Percentiles rank a stretch among this genome's conserved stretches.
phyloP scores from a whole-genome alignment of 2,113 vertebrate species.

The Heterotilapia buettikoferi region DNA sequence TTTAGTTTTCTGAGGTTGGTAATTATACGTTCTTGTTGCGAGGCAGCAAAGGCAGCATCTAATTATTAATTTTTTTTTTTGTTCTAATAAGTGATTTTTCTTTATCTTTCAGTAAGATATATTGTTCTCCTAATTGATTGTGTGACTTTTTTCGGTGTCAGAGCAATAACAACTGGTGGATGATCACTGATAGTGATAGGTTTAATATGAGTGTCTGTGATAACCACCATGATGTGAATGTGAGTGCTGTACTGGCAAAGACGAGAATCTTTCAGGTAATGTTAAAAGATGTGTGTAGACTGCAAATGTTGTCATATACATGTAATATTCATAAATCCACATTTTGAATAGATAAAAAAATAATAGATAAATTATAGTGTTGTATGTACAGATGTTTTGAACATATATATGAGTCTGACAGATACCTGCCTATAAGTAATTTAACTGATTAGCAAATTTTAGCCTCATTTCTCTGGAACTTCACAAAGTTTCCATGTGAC shows the following conservation, averaged over 20 bases:
- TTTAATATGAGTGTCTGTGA: background rate
- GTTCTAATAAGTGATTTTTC: background rate
- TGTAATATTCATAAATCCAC: background rate
- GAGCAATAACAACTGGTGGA: background rate
- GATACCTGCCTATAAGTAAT: background rate
- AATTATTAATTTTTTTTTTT: background rate
- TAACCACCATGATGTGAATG: background rate
- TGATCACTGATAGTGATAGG: background rate
- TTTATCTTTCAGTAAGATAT: background rate
- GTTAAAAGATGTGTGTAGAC: background rate
- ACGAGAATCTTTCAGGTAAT: background rate
- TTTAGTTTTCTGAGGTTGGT: background rate
- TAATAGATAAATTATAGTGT: background rate
- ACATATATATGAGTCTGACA: background rate
- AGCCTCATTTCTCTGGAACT: background rate
- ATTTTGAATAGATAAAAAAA: background rate
- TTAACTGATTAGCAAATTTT: background rate
- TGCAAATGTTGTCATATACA: fast-evolving
- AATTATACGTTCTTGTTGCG: background rate
- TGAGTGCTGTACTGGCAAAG: background rate
- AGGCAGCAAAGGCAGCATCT: background rate
- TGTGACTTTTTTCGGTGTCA: background rate
- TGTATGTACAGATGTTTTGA: background rate
- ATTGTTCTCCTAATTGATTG: background rate
- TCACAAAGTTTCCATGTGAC: background rate